These are phyloP conservation scores for Tympanuchus pallidicinctus DNA, from an alignment of 2,113 vertebrate genomes.

Conservation along the genomic window DNA sequence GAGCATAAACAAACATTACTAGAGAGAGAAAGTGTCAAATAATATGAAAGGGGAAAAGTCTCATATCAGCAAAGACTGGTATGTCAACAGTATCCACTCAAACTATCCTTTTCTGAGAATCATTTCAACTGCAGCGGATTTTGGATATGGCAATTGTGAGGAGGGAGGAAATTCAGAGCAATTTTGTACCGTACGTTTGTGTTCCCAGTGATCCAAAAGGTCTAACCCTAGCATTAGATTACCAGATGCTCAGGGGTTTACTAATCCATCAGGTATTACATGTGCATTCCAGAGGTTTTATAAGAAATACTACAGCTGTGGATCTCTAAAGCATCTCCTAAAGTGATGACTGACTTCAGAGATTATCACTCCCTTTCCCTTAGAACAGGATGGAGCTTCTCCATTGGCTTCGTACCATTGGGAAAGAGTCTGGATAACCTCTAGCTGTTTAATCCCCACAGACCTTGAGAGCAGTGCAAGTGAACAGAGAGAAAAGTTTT, in stretches of 20 bases:
- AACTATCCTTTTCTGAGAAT: background rate
- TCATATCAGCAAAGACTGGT: background rate
- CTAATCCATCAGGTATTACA: background rate
- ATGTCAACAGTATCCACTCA: background rate
- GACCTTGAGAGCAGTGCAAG: background rate
- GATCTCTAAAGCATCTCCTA: conserved; percentile 33
- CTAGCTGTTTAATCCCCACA: background rate
- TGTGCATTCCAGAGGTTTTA: conserved; percentile 47
- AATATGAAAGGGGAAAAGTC: background rate
- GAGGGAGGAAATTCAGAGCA: background rate
- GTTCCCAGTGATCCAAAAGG: background rate
- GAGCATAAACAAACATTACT: background rate
- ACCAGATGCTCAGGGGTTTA: conserved; percentile 17
- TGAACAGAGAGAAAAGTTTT: background rate
- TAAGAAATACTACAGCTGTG: conserved; percentile 42
- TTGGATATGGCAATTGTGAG: background rate
- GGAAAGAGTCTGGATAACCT: conserved; percentile 25
- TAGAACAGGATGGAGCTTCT: conserved; percentile 11
- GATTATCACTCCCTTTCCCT: background rate
- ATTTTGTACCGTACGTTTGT: background rate
- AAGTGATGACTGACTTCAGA: conserved; percentile 26
- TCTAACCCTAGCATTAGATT: conserved; percentile 31
- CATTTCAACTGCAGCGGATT: background rate
- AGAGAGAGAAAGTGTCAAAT: background rate
- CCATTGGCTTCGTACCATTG: background rate